Conservation (phyloP, 2,113 vertebrate species). For the Sylvilagus bachmani region DNA sequence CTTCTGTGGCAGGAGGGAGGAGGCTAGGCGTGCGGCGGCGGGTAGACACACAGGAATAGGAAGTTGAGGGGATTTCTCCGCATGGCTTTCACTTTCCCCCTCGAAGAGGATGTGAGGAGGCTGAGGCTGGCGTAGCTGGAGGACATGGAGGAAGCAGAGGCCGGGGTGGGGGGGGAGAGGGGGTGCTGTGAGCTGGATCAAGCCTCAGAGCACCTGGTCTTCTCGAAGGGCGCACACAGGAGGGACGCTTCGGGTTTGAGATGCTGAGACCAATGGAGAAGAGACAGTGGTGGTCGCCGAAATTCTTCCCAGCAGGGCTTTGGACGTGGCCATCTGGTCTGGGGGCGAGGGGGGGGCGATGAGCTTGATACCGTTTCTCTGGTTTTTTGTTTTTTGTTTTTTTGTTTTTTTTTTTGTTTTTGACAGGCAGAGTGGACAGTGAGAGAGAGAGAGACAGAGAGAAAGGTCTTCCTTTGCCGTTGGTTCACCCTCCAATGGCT, state of each 20-base stretch:
- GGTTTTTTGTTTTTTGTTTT: too few species aligned
- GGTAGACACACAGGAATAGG: too few species aligned
- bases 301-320: background rate
- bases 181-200: too few species aligned
- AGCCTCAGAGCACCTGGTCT: too few species aligned
- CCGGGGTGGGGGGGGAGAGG: too few species aligned
- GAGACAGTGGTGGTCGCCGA: background rate
- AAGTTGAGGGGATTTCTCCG: background rate
- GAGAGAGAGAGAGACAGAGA: too few species aligned
- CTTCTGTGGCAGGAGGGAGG: background rate
- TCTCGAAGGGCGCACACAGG: background rate
- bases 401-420: too few species aligned
- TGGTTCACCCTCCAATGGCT: too few species aligned
- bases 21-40: background rate
- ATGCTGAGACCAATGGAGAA: background rate
- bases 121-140: background rate
- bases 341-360: too few species aligned
- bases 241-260: background rate
- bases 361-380: background rate
- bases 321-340: background rate
- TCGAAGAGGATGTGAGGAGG: background rate
- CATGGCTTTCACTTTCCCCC: background rate
- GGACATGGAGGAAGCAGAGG: background rate
- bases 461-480: too few species aligned
- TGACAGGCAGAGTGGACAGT: too few species aligned